Conservation (phyloP, 2,888 invertebrate species). For the Phortica okadai region DNA sequence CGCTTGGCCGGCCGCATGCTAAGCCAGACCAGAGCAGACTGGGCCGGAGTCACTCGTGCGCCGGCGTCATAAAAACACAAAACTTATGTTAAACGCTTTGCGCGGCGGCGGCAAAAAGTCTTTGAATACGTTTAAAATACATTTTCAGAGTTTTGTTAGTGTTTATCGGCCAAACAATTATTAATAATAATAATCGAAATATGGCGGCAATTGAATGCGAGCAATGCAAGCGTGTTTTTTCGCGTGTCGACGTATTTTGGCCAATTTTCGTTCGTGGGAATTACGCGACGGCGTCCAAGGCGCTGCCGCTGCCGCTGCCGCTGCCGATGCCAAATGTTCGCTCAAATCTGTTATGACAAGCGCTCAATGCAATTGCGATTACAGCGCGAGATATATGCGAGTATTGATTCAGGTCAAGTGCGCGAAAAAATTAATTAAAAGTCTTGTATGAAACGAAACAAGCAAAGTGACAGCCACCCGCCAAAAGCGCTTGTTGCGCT, state of each 20-base stretch:
- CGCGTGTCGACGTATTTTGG: neutral
- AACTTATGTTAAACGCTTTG: slow-evolving; percentile 8
- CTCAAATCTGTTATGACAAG: slow-evolving; percentile 20
- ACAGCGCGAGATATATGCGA: neutral
- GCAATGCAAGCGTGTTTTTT: neutral
- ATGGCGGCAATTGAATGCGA: neutral
- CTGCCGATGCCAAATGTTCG: neutral
- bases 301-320: neutral
- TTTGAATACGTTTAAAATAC: slow-evolving; percentile 4
- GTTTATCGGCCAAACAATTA: neutral
- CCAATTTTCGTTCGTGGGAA: neutral
- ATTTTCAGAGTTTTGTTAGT: neutral
- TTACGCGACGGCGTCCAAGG: neutral
- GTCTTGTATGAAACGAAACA: neutral
- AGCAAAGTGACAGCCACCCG: slow-evolving; percentile 6
- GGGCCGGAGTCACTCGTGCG: neutral
- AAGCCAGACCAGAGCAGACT: neutral
- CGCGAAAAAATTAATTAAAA: slow-evolving; percentile 27
- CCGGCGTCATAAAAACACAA: neutral
- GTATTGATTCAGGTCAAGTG: slow-evolving; percentile 24
- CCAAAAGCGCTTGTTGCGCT: neutral
- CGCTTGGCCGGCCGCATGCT: neutral
- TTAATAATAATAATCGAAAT: neutral
- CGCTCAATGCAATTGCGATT: slow-evolving; percentile 11
- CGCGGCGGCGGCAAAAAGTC: slow-evolving; percentile 11